A percentile compares a stretch with the other conserved stretches of the same genome.
phyloP scores from a whole-genome alignment of 1,140 invertebrate genomes.

The Caenorhabditis latens region DNA sequence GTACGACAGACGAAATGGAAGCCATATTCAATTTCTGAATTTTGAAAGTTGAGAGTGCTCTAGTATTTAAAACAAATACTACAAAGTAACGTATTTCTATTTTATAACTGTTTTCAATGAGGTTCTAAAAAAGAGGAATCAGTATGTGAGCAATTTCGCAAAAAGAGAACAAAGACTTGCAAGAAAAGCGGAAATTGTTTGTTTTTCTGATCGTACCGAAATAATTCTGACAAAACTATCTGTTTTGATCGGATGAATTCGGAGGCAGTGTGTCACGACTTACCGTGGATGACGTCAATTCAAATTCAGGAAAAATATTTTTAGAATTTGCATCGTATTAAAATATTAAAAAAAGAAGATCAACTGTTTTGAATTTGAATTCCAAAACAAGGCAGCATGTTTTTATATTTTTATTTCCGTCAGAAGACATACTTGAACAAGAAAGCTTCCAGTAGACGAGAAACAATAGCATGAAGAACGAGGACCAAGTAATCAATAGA shows the following conservation, averaged over 20 bases:
- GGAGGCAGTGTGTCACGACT: not conserved
- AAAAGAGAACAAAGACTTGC: no score
- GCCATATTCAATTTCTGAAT: conserved; percentile 14
- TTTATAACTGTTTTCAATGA: no score
- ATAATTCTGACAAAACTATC: not conserved
- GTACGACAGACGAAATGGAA: conserved; percentile 51
- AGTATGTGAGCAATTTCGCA: not conserved
- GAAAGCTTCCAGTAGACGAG: not conserved
- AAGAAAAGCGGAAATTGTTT: not conserved
- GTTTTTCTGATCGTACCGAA: conserved; percentile 3
- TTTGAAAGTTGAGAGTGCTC: not conserved
- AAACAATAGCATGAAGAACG: not conserved
- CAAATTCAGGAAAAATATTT: not conserved
- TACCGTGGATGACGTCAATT: conserved; percentile 28
- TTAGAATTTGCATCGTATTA: not conserved
- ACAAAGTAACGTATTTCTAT: no score
- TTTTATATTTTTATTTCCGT: conserved; percentile 9
- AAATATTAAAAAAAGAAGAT: conserved; percentile 30
- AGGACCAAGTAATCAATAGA: no score
- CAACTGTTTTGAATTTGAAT: not conserved
- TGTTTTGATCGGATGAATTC: not conserved
- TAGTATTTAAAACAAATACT: no score
- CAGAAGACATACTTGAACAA: not conserved
- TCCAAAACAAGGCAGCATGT: not conserved
- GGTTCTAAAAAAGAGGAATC: not conserved